Conservation (phyloP, 2,113 vertebrate genomes). For the Scortum barcoo region DNA sequence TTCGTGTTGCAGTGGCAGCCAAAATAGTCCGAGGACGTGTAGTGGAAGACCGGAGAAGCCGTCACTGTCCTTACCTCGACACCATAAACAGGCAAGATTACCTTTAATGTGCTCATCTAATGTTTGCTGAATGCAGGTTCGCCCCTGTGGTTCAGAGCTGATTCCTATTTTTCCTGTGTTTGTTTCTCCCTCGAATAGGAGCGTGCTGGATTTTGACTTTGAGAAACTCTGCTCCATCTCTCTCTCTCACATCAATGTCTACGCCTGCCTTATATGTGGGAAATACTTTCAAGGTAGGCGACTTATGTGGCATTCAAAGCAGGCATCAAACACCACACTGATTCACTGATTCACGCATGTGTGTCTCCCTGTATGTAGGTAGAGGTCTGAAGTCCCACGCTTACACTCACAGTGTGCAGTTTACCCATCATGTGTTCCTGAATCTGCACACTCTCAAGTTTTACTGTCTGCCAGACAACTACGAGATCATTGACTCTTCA, state of each 20-base stretch:
- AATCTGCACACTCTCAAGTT: constrained; percentile 98
- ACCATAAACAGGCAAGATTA: constrained; percentile 92
- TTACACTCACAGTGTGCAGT: constrained; percentile 98
- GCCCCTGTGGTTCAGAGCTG: background rate
- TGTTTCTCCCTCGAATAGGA: constrained; percentile 84
- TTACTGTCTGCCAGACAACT: constrained; percentile 98
- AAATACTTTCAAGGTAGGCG: constrained; percentile 96
- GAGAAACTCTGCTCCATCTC: constrained; percentile 98
- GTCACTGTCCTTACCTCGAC: constrained; percentile 96
- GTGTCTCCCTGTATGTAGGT: constrained; percentile 80
- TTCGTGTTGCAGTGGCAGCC: constrained; percentile 58
- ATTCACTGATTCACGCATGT: background rate
- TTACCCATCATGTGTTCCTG: constrained; percentile 96
- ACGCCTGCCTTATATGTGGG: constrained; percentile 96
- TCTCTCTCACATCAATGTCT: constrained; percentile 96
- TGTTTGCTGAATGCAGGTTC: constrained; percentile 15
- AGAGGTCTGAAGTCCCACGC: constrained; percentile 97
- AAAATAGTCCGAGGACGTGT: constrained; percentile 76
- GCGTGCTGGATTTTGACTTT: constrained; percentile 96
- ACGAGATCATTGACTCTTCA: constrained; percentile 97
- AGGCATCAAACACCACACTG: background rate
- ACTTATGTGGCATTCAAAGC: background rate
- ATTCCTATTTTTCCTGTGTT: background rate
- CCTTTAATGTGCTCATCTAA: background rate
- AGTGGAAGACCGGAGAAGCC: constrained; percentile 91